These are phyloP conservation scores for Antechinus stuartii DNA, from an alignment of 2,113 vertebrate genomes.

Conservation along the genomic window DNA sequence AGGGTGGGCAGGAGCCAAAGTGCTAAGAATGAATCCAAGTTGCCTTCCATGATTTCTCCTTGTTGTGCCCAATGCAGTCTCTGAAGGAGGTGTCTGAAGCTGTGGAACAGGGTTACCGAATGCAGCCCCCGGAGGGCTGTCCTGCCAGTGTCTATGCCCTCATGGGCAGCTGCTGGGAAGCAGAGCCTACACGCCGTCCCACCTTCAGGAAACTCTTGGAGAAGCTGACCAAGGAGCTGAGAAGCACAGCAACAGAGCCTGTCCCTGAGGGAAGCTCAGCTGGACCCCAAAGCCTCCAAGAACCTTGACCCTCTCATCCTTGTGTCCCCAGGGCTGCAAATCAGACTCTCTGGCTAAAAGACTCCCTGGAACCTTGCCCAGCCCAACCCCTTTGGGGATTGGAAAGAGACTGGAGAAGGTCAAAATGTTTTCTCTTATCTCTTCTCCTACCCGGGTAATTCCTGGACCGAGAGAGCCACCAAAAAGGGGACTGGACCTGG, in stretches of 20 bases:
- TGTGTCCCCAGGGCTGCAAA: background rate
- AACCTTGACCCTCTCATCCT: constrained; percentile 56
- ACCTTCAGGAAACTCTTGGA: constrained; percentile 91
- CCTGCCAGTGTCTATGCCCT: constrained; percentile 84
- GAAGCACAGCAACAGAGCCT: background rate
- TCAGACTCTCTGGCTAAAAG: background rate
- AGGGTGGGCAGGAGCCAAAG: rapidly evolving
- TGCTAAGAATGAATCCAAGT: background rate
- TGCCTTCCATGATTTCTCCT: background rate
- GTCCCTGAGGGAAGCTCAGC: background rate
- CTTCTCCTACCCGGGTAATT: background rate
- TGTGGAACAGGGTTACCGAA: constrained; percentile 92
- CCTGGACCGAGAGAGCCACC: background rate
- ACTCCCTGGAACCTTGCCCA: background rate
- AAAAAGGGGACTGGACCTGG: background rate
- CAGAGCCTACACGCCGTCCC: constrained; percentile 89
- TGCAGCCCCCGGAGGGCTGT: constrained; percentile 92
- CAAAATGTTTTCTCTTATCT: rapidly evolving
- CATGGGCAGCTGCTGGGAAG: constrained; percentile 94
- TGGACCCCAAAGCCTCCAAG: constrained; percentile 19
- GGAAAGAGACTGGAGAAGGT: background rate
- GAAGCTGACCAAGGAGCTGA: constrained; percentile 82
- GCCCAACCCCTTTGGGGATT: background rate
- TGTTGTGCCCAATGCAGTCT: constrained; percentile 80
- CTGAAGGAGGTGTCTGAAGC: constrained; percentile 89